Evolutionary conservation across 2,797 vertebrate species (phyloP).

Genomic region (Coregonus sp.): DNA sequence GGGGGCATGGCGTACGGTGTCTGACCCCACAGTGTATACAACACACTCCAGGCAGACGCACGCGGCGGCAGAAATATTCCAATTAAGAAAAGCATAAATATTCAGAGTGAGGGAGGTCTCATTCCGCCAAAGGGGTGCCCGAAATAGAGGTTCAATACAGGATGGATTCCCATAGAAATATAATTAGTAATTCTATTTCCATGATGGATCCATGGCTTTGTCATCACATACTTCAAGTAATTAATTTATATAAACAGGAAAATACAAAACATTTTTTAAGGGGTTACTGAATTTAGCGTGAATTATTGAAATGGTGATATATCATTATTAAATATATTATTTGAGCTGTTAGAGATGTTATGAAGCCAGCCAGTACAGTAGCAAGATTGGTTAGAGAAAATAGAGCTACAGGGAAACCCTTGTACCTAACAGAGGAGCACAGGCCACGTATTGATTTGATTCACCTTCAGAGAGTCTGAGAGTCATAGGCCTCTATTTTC

Average conservation of each 20-base stretch:
- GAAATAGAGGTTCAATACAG: slow-evolving; percentile 4
- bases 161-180: too few relatives aligned
- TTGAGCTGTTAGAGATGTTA: slow-evolving; percentile 22
- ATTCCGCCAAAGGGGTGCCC: neutral
- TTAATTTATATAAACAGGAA: neutral
- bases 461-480: neutral
- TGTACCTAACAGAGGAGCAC: slow-evolving; percentile 54
- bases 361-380: slow-evolving; percentile 26
- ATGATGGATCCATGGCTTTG: neutral
- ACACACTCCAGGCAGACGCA: slow-evolving; percentile 16
- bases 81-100: slow-evolving; percentile 31
- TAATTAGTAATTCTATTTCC: too few relatives aligned
- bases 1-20: too few relatives aligned
- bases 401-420: slow-evolving; percentile 32
- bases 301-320: slow-evolving; percentile 26
- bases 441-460: neutral
- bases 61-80: slow-evolving; percentile 18
- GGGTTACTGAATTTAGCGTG: slow-evolving; percentile 18
- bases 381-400: slow-evolving; percentile 48
- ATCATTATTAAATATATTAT: too few relatives aligned
- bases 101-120: slow-evolving; percentile 12
- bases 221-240: slow-evolving; percentile 3
- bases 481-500: neutral
- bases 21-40: neutral
- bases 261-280: neutral